Conservation (phyloP, 2,888 invertebrate genomes). For the Rhamphomyia laevipes region DNA sequence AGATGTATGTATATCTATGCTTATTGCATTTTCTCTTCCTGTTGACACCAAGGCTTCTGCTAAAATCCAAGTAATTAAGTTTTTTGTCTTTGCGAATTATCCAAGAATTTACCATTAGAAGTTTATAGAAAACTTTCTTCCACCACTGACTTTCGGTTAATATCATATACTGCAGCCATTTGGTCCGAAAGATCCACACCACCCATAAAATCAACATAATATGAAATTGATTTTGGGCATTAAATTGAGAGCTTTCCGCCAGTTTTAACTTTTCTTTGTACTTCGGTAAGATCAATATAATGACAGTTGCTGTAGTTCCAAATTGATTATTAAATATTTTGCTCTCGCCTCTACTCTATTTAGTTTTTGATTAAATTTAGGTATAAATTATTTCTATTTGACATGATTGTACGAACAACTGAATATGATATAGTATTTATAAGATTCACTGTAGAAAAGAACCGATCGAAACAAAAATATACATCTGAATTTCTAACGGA, state of each 20-base stretch:
- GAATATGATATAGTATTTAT: neutral
- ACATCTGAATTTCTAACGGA: neutral
- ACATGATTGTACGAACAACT: constrained; percentile 1
- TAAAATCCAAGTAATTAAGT: constrained; percentile 8
- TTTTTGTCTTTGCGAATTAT: constrained; percentile 10
- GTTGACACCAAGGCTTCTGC: constrained; percentile 10
- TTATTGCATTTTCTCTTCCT: constrained; percentile 5
- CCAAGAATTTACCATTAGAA: constrained; percentile 10
- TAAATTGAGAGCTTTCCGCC: no score
- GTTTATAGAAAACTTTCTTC: constrained; percentile 13
- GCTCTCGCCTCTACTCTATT: neutral
- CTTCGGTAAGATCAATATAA: neutral
- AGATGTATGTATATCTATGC: no score
- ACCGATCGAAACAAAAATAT: neutral
- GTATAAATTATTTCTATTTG: constrained; percentile 1
- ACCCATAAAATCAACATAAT: neutral
- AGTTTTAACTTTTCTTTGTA: neutral
- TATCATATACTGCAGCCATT: neutral
- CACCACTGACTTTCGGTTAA: constrained; percentile 8
- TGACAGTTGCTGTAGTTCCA: neutral
- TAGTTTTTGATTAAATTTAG: neutral
- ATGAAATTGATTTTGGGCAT: no score
- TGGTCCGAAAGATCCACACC: constrained; percentile 13
- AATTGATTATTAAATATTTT: neutral
- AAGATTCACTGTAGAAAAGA: neutral